phyloP scores from a whole-genome alignment of 2,797 vertebrate genomes.

The Apodemus agrarius region DNA sequence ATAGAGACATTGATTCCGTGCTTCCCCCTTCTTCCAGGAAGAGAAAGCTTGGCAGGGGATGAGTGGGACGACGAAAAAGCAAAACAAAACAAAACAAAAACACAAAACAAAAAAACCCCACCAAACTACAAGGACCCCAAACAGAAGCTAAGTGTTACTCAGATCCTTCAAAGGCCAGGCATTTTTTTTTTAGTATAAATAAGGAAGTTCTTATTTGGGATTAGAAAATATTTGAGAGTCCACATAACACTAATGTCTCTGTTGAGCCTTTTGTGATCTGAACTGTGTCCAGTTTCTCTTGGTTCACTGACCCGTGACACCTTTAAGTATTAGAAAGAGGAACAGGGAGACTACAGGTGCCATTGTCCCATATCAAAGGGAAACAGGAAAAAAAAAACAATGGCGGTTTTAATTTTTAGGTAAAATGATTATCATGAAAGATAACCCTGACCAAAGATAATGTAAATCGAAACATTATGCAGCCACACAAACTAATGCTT shows the following conservation, averaged over 20 bases:
- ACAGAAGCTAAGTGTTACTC: not conserved
- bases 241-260: not conserved
- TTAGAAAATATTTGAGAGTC: conserved; percentile 7
- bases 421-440: conserved; percentile 24
- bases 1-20: not conserved
- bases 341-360: not conserved
- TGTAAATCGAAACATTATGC: not conserved
- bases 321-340: not conserved
- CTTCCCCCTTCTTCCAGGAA: not conserved
- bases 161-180: conserved; percentile 2
- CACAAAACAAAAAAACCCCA: not conserved
- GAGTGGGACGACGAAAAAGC: not conserved
- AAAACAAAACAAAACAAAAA: not conserved
- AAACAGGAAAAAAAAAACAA: not conserved
- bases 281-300: not conserved
- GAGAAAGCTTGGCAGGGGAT: not conserved
- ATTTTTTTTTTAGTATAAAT: conserved; percentile 32
- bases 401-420: not conserved
- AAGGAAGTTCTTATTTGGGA: not conserved
- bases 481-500: not conserved
- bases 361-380: not conserved
- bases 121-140: not conserved
- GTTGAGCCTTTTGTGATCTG: conserved; percentile 15
- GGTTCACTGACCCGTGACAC: not conserved
- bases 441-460: not conserved